A percentile compares a stretch with the other conserved stretches of the same genome.
Evolutionary conservation across 2,113 vertebrate genomes (phyloP).

Genomic region (Gadus macrocephalus): DNA sequence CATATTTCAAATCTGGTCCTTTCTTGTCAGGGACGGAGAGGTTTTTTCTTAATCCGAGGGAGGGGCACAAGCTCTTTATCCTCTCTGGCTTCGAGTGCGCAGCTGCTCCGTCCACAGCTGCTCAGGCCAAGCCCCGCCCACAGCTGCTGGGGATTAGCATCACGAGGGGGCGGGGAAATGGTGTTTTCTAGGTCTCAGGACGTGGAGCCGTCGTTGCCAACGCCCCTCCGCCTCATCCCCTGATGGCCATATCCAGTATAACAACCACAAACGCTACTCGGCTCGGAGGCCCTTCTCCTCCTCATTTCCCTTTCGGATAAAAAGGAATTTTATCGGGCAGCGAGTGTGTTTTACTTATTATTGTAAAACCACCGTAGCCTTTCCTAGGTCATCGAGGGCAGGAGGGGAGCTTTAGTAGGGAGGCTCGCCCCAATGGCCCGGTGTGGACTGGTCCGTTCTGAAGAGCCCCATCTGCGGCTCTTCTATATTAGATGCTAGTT

Average conservation of each 20-base stretch:
- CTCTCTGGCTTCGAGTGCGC: constrained; percentile 39
- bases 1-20: too few species aligned
- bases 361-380: background rate
- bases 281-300: constrained; percentile 14
- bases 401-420: constrained; percentile 1
- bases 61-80: constrained; percentile 43
- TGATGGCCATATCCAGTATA: constrained; percentile 19
- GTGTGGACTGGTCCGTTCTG: background rate
- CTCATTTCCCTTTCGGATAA: background rate
- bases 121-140: constrained; percentile 25
- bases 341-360: background rate
- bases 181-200: constrained; percentile 39
- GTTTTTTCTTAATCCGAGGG: constrained; percentile 6
- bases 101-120: constrained; percentile 56
- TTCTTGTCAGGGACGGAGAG: constrained; percentile 16
- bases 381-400: constrained; percentile 1
- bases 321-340: background rate
- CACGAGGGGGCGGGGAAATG: constrained; percentile 13
- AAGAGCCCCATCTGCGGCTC: background rate
- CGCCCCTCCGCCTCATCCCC: constrained; percentile 32
- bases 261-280: background rate
- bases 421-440: constrained; percentile 1
- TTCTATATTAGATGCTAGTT: background rate
- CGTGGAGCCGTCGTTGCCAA: constrained; percentile 31
- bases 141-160: constrained; percentile 48